Conservation (phyloP, 2,113 vertebrate genomes). For the Rhombomys opimus region DNA sequence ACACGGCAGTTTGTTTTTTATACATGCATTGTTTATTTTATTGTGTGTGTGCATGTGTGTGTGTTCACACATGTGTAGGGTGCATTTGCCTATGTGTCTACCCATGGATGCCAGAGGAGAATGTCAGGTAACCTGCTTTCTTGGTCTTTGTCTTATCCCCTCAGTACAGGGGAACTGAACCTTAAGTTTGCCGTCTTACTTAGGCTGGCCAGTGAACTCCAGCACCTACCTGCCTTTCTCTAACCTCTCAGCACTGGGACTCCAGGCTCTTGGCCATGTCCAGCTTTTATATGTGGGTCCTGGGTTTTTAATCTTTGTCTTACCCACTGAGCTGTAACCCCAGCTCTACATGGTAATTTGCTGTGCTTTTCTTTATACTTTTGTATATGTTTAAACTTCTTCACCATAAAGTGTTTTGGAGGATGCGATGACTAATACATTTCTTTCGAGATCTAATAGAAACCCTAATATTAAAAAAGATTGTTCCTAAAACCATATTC, state of each 20-base stretch:
- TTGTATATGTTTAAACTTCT: neutral
- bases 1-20: neutral
- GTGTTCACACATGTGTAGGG: neutral
- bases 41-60: neutral
- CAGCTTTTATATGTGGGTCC: neutral
- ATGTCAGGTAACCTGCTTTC: neutral
- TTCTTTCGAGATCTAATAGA: constrained; percentile 11
- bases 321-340: neutral
- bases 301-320: neutral
- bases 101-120: neutral
- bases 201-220: neutral
- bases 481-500: constrained; percentile 28
- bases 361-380: neutral
- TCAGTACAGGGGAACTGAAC: neutral
- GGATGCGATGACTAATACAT: neutral
- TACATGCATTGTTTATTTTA: neutral
- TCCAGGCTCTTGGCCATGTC: too few relatives aligned
- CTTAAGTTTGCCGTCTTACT: too few relatives aligned
- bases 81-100: neutral
- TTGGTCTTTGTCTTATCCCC: neutral
- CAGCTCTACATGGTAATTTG: neutral
- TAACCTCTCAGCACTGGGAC: neutral
- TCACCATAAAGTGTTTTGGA: constrained; percentile 25
- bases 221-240: neutral
- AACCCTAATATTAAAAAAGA: constrained; percentile 32